Percentiles rank a stretch among this genome's conserved stretches.
Conservation (phyloP, 2,113 vertebrate species). For the Copsychus sechellarum region DNA sequence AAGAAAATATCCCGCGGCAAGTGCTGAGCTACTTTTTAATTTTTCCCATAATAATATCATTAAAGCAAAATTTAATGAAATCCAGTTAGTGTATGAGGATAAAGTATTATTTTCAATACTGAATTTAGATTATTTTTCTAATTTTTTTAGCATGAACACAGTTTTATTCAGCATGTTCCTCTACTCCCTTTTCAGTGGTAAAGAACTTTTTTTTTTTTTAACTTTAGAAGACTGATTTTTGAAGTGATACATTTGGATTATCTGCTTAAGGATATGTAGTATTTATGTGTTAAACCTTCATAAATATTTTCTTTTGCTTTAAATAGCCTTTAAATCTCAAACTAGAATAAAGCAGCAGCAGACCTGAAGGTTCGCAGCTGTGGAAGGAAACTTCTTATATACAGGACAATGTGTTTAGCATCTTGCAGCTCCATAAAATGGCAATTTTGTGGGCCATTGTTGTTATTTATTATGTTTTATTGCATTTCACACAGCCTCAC, state of each 20-base stretch:
- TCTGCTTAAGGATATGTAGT: background rate
- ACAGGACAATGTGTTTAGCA: background rate
- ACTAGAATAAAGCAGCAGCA: background rate
- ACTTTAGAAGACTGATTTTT: background rate
- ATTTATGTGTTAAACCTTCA: background rate
- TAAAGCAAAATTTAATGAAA: slow-evolving; percentile 51
- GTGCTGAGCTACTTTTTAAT: background rate
- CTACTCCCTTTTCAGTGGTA: background rate
- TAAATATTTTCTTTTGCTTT: background rate
- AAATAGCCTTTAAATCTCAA: background rate
- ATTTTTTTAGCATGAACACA: background rate
- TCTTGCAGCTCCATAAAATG: background rate
- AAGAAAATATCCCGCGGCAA: slow-evolving; percentile 35
- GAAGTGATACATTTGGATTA: background rate
- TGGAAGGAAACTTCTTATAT: background rate
- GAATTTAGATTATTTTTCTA: slow-evolving; percentile 24
- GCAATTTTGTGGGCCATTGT: background rate
- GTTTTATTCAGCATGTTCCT: background rate
- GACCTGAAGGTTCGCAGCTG: background rate
- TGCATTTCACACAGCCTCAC: background rate
- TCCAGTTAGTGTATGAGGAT: background rate
- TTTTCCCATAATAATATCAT: background rate
- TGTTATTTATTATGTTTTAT: slow-evolving; percentile 35
- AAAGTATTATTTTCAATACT: slow-evolving; percentile 3
- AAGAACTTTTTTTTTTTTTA: background rate